Percentiles rank a stretch among this genome's conserved stretches.
phyloP scores from a whole-genome alignment of 1,140 invertebrate species.

The Brachionus angularis region DNA sequence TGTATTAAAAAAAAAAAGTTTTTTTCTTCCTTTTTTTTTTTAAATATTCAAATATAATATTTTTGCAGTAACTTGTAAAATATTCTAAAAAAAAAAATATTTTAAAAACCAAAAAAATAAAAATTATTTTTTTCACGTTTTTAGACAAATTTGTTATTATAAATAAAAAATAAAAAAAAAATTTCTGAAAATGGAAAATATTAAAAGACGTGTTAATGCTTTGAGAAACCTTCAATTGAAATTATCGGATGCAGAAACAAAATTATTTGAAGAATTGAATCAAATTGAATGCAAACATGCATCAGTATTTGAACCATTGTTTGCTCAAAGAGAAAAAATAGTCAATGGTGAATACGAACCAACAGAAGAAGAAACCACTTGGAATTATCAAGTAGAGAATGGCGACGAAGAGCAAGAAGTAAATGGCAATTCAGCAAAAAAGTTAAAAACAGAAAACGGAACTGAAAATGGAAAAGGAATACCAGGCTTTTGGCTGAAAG shows the following conservation, averaged over 20 bases:
- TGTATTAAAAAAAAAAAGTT: too few relatives aligned
- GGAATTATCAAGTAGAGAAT: conserved; percentile 31
- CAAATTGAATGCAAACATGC: conserved; percentile 87
- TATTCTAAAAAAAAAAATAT: too few relatives aligned
- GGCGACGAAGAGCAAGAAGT: conserved; percentile 63
- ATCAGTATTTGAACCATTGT: conserved; percentile 72
- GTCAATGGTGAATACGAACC: conserved; percentile 79
- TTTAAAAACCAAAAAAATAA: too few relatives aligned
- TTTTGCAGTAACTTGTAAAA: too few relatives aligned
- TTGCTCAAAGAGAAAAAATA: conserved; percentile 69
- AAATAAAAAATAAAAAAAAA: too few relatives aligned
- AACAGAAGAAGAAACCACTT: conserved; percentile 68
- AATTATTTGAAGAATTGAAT: conserved; percentile 92
- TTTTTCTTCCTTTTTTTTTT: too few relatives aligned
- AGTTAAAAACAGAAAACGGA: conserved; percentile 13
- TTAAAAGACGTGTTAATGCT: conserved; percentile 71
- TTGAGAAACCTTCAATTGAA: conserved; percentile 86
- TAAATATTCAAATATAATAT: too few relatives aligned
- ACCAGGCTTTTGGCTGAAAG: conserved; percentile 92
- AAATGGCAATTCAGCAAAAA: conserved; percentile 59
- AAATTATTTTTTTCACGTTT: not conserved
- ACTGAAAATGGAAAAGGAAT: conserved; percentile 67
- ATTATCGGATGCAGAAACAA: conserved; percentile 78
- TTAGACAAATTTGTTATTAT: too few relatives aligned
- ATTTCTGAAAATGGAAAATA: not conserved